Percentiles rank a stretch among this genome's conserved stretches.
Evolutionary conservation across 2,113 vertebrate genomes (phyloP).

Genomic region (Malurus alboscapulatus): DNA sequence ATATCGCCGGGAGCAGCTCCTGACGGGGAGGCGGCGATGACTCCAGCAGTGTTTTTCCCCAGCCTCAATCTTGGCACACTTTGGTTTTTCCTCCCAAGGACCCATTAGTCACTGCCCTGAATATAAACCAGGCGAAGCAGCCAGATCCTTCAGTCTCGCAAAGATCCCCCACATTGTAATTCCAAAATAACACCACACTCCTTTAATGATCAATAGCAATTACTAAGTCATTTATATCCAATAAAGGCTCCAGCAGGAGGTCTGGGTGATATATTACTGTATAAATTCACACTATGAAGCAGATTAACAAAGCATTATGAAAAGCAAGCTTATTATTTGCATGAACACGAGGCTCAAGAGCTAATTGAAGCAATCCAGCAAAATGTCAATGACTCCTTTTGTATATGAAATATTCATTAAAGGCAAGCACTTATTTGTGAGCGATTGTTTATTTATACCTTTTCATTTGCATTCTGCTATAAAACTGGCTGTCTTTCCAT

Average conservation of each 20-base stretch:
- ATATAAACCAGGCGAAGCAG: not conserved
- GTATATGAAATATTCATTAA: conserved; percentile 71
- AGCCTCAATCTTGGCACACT: not conserved
- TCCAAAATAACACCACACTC: conserved; percentile 24
- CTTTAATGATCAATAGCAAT: conserved; percentile 65
- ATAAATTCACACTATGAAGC: conserved; percentile 59
- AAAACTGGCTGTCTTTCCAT: not conserved
- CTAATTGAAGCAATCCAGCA: conserved; percentile 81
- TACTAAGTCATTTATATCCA: conserved; percentile 68
- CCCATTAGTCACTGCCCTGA: not conserved
- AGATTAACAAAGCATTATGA: conserved; percentile 79
- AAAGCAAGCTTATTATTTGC: conserved; percentile 76
- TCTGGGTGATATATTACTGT: not conserved
- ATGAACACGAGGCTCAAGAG: conserved; percentile 55
- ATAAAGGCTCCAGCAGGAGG: conserved; percentile 70
- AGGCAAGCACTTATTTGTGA: not conserved
- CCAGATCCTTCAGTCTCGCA: not conserved
- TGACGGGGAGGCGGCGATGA: not conserved
- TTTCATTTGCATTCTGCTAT: conserved; percentile 23
- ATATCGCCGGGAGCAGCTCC: not conserved
- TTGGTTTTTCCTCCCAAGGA: conserved; percentile 36
- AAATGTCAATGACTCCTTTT: conserved; percentile 71
- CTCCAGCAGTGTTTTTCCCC: not conserved
- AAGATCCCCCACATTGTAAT: not conserved
- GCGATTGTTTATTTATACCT: conserved; percentile 21